A percentile compares a stretch with the other conserved stretches of the same genome.
These are phyloP conservation scores for Cotesia chilonis DNA, from an alignment of 1,140 invertebrate species.

Conservation along the genomic window DNA sequence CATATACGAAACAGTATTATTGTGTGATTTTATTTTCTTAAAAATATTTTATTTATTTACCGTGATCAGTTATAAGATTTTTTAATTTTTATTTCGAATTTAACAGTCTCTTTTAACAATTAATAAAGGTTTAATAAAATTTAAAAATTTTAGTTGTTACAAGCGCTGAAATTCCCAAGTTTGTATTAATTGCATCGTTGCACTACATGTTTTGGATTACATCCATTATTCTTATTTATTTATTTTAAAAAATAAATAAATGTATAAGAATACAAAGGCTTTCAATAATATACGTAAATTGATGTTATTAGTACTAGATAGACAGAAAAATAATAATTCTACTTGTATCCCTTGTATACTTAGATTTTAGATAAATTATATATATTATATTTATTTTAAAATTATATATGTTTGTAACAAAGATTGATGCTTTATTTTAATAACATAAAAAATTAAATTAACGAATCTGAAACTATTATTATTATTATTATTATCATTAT, in stretches of 20 bases:
- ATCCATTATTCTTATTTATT: too few species aligned
- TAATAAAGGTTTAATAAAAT: neutral
- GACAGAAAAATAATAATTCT: constrained; percentile 27
- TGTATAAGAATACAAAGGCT: constrained; percentile 20
- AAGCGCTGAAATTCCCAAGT: too few species aligned
- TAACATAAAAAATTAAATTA: too few species aligned
- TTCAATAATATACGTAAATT: constrained; percentile 38
- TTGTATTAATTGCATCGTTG: too few species aligned
- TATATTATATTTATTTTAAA: neutral
- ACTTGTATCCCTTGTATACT: constrained; percentile 9
- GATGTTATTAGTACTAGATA: constrained; percentile 41
- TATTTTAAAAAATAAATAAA: constrained; percentile 11
- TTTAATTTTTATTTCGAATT: too few species aligned
- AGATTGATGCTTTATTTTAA: too few species aligned
- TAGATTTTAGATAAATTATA: constrained; percentile 36
- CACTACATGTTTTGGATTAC: too few species aligned
- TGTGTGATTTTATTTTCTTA: constrained; percentile 52
- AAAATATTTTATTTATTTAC: constrained; percentile 6
- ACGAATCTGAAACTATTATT: too few species aligned
- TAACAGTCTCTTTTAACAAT: too few species aligned
- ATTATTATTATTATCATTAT: too few species aligned
- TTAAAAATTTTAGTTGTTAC: neutral
- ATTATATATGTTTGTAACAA: too few species aligned
- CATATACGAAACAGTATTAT: constrained; percentile 59
- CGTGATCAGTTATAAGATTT: neutral